Conservation (phyloP, 1,140 invertebrate species). For the Leptinotarsa texana region DNA sequence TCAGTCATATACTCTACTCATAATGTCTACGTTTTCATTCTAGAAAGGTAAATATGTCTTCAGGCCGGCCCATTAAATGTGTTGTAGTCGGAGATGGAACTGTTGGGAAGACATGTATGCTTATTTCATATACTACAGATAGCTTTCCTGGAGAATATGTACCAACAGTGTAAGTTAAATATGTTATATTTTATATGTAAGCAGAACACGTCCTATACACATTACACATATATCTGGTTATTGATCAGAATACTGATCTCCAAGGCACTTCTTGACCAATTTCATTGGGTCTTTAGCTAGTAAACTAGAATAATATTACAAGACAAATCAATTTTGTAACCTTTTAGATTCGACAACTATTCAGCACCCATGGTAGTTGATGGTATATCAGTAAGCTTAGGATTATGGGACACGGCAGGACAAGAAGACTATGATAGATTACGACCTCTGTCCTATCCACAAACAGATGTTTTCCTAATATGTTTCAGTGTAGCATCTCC, state of each 20-base stretch:
- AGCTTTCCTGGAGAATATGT: conserved; percentile 99
- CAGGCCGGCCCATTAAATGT: conserved; percentile 94
- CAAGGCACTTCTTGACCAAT: no score
- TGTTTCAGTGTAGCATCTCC: conserved; percentile 98
- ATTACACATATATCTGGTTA: no score
- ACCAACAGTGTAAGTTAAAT: conserved; percentile 83
- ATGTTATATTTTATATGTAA: no score
- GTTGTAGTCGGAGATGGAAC: conserved; percentile 92
- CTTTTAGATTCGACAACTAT: conserved; percentile 92
- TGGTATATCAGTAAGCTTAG: conserved; percentile 93
- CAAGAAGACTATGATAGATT: conserved; percentile 98
- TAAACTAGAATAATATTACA: no score
- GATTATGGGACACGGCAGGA: conserved; percentile 94
- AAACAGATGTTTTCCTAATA: conserved; percentile 98
- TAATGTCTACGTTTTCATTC: background rate
- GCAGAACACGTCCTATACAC: no score
- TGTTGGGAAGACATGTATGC: conserved; percentile 98
- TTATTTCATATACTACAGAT: conserved; percentile 98
- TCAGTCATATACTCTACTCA: no score
- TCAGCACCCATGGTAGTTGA: conserved; percentile 97
- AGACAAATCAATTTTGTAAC: background rate
- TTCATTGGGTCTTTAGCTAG: no score
- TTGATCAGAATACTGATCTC: no score
- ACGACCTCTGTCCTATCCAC: conserved; percentile 90
- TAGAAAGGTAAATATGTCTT: conserved; percentile 66